Conservation (phyloP, 2,888 invertebrate genomes). For the Lymantria monacha region DNA sequence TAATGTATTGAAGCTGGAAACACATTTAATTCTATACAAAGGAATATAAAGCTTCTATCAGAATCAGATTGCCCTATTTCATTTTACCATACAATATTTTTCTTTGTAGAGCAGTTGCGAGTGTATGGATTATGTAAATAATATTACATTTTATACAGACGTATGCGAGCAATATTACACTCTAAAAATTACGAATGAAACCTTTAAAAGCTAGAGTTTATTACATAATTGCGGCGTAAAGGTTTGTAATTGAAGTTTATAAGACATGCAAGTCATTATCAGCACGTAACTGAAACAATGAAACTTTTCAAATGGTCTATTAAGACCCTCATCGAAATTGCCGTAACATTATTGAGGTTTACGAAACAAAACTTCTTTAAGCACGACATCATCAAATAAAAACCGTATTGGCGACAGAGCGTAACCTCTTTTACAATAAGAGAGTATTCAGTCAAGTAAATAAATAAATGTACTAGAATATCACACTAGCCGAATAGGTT, state of each 20-base stretch:
- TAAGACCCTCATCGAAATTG: constrained; percentile 3
- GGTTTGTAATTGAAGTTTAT: constrained; percentile 25
- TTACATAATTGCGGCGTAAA: not conserved
- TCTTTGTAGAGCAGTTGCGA: constrained; percentile 7
- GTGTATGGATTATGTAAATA: constrained; percentile 27
- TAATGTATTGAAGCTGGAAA: too few species aligned
- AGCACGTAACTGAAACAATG: constrained; percentile 26
- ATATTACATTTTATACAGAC: constrained; percentile 27
- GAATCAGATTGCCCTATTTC: not conserved
- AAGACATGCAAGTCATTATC: constrained; percentile 30
- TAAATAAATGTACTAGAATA: too few species aligned
- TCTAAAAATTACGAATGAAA: constrained; percentile 14
- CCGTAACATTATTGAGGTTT: too few species aligned
- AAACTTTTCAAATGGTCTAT: constrained; percentile 32
- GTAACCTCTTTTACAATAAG: too few species aligned
- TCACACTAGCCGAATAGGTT: too few species aligned
- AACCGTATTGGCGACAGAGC: too few species aligned
- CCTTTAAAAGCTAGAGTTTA: constrained; percentile 4
- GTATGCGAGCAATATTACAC: constrained; percentile 14
- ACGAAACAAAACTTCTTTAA: too few species aligned
- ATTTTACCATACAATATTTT: constrained; percentile 9
- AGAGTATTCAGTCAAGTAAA: too few species aligned
- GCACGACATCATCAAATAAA: too few species aligned
- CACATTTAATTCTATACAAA: too few species aligned
- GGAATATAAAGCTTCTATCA: not conserved